A percentile compares a stretch with the other conserved stretches of the same genome.
Evolutionary conservation across 2,113 vertebrate species (phyloP).

Genomic region (Alectura lathami): DNA sequence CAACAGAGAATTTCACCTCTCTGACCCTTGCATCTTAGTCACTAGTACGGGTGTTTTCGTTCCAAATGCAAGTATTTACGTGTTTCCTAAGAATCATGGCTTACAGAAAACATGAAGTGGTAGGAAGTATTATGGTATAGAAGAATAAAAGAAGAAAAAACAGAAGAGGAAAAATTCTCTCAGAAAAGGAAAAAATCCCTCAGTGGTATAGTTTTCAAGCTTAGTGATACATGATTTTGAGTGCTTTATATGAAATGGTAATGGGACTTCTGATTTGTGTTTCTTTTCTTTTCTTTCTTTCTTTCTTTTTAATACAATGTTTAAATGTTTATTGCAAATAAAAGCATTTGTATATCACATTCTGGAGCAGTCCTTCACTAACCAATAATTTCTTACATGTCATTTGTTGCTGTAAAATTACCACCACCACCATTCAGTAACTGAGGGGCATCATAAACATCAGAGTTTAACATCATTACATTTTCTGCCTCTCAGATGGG

Average conservation of each 20-base stretch:
- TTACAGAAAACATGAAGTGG: background rate
- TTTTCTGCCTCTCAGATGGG: background rate
- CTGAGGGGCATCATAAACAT: background rate
- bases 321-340: slow-evolving; percentile 43
- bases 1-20: background rate
- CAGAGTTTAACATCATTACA: background rate
- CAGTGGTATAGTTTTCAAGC: background rate
- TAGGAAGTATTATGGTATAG: background rate
- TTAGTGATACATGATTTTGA: background rate
- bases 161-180: background rate
- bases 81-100: background rate
- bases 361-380: background rate
- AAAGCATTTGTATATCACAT: background rate
- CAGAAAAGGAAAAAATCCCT: background rate
- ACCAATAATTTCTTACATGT: background rate
- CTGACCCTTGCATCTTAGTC: background rate
- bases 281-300: background rate
- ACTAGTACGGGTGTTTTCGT: background rate
- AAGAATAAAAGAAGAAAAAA: background rate
- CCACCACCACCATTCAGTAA: background rate
- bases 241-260: background rate
- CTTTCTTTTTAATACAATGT: background rate
- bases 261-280: background rate
- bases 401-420: background rate
- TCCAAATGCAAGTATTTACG: background rate